These are phyloP conservation scores for Andricus grossulariae DNA, from an alignment of 1,140 invertebrate species.

Conservation along the genomic window DNA sequence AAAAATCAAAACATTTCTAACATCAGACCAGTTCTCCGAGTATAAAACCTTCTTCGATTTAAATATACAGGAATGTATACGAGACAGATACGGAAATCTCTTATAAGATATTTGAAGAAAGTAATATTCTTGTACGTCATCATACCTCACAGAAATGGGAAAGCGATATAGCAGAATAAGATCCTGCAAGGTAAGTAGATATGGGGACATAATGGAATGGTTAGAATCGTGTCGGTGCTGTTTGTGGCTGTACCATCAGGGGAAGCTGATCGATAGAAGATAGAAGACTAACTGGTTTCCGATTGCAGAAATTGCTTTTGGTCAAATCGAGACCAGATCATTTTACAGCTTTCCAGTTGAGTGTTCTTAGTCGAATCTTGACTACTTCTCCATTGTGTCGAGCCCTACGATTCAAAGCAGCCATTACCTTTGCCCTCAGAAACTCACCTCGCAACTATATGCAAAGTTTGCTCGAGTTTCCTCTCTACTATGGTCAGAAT, in stretches of 20 bases:
- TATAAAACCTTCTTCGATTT: no score
- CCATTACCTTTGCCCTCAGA: not conserved
- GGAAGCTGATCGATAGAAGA: slow-evolving; percentile 18
- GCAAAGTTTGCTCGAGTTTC: slow-evolving; percentile 27
- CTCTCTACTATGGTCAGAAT: slow-evolving; percentile 5
- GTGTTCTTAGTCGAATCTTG: slow-evolving; percentile 29
- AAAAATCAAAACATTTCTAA: no score
- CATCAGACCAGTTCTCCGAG: no score
- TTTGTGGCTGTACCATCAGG: not conserved
- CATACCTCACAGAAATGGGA: not conserved
- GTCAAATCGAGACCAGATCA: slow-evolving; percentile 25
- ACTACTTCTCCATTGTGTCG: slow-evolving; percentile 1
- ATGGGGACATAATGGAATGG: not conserved
- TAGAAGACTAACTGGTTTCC: slow-evolving; percentile 24
- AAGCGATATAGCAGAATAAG: not conserved
- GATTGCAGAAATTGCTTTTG: slow-evolving; percentile 29
- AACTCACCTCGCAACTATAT: slow-evolving; percentile 27
- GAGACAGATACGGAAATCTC: not conserved
- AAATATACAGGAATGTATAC: no score
- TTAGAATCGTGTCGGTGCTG: not conserved
- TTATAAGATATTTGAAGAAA: not conserved
- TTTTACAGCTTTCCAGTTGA: slow-evolving; percentile 31
- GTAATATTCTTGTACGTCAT: not conserved
- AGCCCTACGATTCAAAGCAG: not conserved
- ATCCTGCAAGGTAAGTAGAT: not conserved